Evolutionary conservation across 2,113 vertebrate species (phyloP).

Genomic region (Tragelaphus strepsiceros): DNA sequence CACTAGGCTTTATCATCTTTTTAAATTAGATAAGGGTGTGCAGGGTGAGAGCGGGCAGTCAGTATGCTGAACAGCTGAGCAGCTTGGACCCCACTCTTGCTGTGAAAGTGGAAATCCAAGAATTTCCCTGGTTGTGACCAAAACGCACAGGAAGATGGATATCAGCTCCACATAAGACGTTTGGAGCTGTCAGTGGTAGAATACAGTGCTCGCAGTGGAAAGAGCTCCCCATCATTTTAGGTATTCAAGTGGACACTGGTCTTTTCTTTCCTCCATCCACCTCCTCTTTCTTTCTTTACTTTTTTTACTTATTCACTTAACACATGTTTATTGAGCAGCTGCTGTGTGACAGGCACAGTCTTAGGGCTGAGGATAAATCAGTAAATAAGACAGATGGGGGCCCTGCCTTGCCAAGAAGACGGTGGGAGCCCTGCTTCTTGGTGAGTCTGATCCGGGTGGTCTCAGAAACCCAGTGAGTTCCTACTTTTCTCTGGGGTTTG

Average conservation of each 20-base stretch:
- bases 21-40: no score
- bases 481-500: neutral
- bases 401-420: neutral
- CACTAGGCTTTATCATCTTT: neutral
- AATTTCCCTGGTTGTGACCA: neutral
- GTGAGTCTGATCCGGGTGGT: neutral
- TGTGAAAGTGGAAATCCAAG: neutral
- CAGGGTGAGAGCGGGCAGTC: neutral
- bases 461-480: neutral
- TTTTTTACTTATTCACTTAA: neutral
- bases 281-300: neutral
- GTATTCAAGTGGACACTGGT: neutral
- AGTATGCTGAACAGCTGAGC: neutral
- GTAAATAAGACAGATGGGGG: neutral
- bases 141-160: neutral
- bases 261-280: neutral
- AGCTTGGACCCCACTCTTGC: neutral
- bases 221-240: neutral
- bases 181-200: neutral
- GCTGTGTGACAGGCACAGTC: neutral
- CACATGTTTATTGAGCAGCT: neutral
- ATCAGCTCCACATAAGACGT: neutral
- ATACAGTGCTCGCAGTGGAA: rapidly evolving
- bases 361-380: neutral
- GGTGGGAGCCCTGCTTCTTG: neutral